Evolutionary conservation across 2,888 invertebrate species (phyloP).

Genomic region (Euzophera pinguis): DNA sequence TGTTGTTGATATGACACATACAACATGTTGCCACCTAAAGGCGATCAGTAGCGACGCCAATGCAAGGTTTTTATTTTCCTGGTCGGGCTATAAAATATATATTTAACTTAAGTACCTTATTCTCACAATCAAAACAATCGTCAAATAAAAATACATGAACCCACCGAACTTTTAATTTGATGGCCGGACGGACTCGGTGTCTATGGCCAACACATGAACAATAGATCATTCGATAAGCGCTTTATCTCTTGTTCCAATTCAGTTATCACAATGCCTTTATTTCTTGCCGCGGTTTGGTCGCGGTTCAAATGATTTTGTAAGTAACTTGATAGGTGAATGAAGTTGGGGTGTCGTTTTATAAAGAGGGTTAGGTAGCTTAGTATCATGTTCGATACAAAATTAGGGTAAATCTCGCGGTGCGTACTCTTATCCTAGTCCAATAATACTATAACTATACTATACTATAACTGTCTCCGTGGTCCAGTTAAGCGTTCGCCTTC

Average conservation of each 20-base stretch:
- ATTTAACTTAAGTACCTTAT: background rate
- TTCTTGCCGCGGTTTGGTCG: slow-evolving; percentile 24
- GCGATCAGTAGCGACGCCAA: too few species aligned
- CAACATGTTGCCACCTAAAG: too few species aligned
- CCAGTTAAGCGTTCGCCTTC: too few species aligned
- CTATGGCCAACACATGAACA: slow-evolving; percentile 42
- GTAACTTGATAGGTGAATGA: slow-evolving; percentile 1
- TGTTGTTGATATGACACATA: too few species aligned
- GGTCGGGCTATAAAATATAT: too few species aligned
- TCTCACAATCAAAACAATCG: too few species aligned
- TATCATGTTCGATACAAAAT: too few species aligned
- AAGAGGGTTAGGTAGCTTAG: background rate
- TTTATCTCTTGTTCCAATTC: slow-evolving; percentile 55
- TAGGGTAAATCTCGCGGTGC: too few species aligned
- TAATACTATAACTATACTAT: too few species aligned
- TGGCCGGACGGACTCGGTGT: slow-evolving; percentile 44
- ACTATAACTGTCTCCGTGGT: too few species aligned
- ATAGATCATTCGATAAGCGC: slow-evolving; percentile 57
- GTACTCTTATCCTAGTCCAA: too few species aligned
- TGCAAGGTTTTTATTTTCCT: too few species aligned
- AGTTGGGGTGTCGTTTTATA: background rate
- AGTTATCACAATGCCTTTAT: slow-evolving; percentile 48
- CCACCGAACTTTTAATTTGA: slow-evolving; percentile 22
- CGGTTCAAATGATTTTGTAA: slow-evolving; percentile 8
- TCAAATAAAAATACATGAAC: slow-evolving; percentile 10